Percentiles rank a stretch among this genome's conserved stretches.
Conservation (phyloP, 2,113 vertebrate species). For the Porphyrio hochstetteri region DNA sequence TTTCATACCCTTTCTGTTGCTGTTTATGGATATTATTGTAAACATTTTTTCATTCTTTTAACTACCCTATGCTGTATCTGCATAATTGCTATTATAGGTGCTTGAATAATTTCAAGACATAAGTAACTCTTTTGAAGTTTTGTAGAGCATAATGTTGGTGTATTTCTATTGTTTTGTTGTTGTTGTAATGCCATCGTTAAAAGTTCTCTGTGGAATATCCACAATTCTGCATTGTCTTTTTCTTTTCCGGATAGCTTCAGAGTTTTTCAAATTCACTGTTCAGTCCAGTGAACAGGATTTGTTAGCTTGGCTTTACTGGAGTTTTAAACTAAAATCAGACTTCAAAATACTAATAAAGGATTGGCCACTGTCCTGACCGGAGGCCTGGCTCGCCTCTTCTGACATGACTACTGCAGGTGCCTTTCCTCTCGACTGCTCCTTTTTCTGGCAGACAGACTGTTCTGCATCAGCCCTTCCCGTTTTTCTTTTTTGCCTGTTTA, state of each 20-base stretch:
- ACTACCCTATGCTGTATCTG: background rate
- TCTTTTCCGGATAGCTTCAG: background rate
- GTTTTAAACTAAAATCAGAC: background rate
- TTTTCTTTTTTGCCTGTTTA: slow-evolving; percentile 6
- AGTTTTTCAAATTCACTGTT: background rate
- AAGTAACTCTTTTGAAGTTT: background rate
- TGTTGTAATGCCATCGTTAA: background rate
- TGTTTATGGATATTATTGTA: slow-evolving; percentile 21
- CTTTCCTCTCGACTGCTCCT: background rate
- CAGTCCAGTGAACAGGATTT: background rate
- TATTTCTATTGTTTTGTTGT: background rate
- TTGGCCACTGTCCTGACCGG: background rate
- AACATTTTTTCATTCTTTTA: slow-evolving; percentile 9
- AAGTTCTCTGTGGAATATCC: background rate
- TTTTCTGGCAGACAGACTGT: background rate
- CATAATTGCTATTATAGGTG: background rate
- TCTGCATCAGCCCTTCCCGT: background rate
- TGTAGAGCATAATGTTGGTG: background rate
- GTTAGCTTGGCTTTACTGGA: background rate
- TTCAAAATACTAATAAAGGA: background rate
- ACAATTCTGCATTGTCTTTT: background rate
- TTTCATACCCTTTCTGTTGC: background rate
- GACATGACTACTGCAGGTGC: background rate
- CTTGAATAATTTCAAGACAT: background rate
- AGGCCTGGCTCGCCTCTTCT: background rate